Percentiles rank a stretch among this genome's conserved stretches.
Conservation (phyloP, 2,888 invertebrate species). For the Oasisia sp. region DNA sequence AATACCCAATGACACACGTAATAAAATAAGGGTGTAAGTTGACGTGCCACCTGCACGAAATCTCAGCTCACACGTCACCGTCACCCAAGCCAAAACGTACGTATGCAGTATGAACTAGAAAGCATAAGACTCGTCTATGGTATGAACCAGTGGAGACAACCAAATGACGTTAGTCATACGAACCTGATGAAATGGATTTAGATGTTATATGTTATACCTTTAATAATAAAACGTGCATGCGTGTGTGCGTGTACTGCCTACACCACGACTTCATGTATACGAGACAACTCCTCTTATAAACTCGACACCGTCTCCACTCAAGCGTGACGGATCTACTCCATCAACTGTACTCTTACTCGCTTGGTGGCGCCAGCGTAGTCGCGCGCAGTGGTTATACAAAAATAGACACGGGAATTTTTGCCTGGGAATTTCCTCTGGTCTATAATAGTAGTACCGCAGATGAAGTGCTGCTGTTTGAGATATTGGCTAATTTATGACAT, state of each 20-base stretch:
- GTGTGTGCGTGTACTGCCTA: neutral
- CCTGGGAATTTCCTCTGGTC: neutral
- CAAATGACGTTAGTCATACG: too few relatives aligned
- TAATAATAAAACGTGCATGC: neutral
- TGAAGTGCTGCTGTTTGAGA: neutral
- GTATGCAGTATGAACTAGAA: too few relatives aligned
- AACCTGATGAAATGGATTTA: too few relatives aligned
- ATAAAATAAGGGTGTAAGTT: too few relatives aligned
- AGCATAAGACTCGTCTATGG: too few relatives aligned
- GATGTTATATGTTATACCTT: too few relatives aligned
- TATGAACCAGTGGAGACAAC: too few relatives aligned
- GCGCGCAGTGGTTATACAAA: neutral
- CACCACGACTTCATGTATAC: too few relatives aligned
- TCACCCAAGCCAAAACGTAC: too few relatives aligned
- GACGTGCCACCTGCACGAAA: too few relatives aligned
- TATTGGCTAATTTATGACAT: conserved; percentile 1
- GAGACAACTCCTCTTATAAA: neutral
- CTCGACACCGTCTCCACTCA: neutral
- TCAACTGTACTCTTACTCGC: neutral
- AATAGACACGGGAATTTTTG: neutral
- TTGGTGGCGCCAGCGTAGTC: conserved; percentile 10
- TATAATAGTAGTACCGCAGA: neutral
- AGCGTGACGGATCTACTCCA: neutral
- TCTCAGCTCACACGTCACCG: too few relatives aligned
- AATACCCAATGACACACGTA: too few relatives aligned